Evolutionary conservation across 2,797 vertebrate genomes (phyloP).

Genomic region (Lepilemur ruficaudatus): DNA sequence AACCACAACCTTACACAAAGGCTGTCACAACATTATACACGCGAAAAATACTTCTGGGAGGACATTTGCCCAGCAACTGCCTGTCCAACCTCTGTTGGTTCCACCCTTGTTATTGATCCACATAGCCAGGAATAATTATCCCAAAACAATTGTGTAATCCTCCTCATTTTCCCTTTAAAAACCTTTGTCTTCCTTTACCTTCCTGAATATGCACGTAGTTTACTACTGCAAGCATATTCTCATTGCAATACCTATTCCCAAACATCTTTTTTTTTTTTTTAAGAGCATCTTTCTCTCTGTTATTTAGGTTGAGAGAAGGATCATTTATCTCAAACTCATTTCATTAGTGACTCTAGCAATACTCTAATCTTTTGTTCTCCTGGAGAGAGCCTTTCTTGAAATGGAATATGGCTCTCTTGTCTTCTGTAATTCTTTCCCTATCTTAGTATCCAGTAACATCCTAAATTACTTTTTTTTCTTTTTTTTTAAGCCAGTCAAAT

Average conservation of each 20-base stretch:
- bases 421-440: not conserved
- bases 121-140: not conserved
- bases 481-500: no score
- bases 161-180: not conserved
- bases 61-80: not conserved
- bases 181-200: not conserved
- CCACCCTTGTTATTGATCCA: not conserved
- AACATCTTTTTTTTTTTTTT: not conserved
- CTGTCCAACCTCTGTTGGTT: not conserved
- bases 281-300: not conserved
- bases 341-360: not conserved
- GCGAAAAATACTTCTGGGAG: not conserved
- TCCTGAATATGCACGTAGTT: not conserved
- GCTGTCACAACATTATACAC: not conserved
- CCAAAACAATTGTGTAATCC: not conserved
- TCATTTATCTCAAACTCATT: not conserved
- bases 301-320: not conserved
- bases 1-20: not conserved
- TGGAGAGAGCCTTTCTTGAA: not conserved
- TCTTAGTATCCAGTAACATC: constrained; percentile 10
- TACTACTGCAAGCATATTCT: not conserved
- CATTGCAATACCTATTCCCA: not conserved
- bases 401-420: not conserved
- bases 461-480: not conserved
- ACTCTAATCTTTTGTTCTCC: not conserved